Conservation (phyloP, 1,140 invertebrate genomes). For the Bombus ignitus region DNA sequence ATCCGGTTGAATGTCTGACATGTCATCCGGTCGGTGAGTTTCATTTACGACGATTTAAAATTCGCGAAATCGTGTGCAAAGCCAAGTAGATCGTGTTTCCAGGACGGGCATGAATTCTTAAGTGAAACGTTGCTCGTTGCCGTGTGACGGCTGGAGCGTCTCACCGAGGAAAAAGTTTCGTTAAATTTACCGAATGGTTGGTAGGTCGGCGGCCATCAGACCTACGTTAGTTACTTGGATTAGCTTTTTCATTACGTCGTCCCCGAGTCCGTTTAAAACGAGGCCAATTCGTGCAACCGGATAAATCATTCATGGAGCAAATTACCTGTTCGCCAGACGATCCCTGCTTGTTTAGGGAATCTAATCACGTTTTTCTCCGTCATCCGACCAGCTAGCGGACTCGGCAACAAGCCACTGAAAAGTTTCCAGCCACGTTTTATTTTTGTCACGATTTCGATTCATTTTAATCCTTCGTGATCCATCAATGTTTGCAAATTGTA, state of each 20-base stretch:
- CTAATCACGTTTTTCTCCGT: constrained; percentile 37
- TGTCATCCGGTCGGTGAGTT: constrained; percentile 1
- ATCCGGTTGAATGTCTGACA: neutral
- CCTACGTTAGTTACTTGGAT: constrained; percentile 40
- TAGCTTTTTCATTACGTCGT: constrained; percentile 38
- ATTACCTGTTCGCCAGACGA: constrained; percentile 15
- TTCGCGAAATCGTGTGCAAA: constrained; percentile 14
- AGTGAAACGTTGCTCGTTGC: constrained; percentile 16
- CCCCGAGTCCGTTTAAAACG: constrained; percentile 13
- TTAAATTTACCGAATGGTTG: constrained; percentile 36
- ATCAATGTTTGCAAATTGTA: neutral
- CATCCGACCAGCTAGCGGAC: neutral
- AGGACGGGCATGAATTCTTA: constrained; percentile 42
- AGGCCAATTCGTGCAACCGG: constrained; percentile 37
- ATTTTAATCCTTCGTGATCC: constrained; percentile 7
- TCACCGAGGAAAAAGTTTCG: constrained; percentile 26
- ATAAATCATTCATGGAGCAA: constrained; percentile 47
- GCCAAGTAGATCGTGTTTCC: constrained; percentile 3
- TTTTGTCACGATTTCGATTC: neutral
- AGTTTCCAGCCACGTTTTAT: neutral
- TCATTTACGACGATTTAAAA: constrained; percentile 2
- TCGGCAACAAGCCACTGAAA: neutral
- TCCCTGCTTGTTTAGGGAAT: constrained; percentile 32
- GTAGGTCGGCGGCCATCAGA: neutral
- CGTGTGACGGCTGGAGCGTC: neutral